These are phyloP conservation scores for Mormyrus iriodes DNA, from an alignment of 2,113 vertebrate species.

Conservation along the genomic window DNA sequence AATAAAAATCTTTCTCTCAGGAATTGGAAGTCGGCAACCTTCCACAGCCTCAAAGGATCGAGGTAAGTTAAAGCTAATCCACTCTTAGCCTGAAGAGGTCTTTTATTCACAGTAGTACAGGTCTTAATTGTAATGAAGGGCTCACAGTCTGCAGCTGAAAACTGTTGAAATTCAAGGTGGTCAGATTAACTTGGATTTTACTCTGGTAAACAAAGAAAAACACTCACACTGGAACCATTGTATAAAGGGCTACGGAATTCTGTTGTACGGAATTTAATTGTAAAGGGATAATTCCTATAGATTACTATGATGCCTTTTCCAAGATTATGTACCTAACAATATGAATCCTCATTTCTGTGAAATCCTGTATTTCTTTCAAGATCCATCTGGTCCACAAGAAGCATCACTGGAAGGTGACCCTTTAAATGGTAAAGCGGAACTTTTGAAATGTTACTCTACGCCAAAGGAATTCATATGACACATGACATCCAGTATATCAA, in stretches of 20 bases:
- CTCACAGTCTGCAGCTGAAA: conserved; percentile 24
- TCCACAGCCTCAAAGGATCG: conserved; percentile 45
- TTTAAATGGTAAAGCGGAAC: conserved; percentile 33
- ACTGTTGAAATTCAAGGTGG: conserved; percentile 4
- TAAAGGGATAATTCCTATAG: neutral
- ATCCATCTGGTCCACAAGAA: conserved; percentile 33
- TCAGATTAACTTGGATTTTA: neutral
- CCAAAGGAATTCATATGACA: neutral
- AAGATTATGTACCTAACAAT: neutral
- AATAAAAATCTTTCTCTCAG: conserved; percentile 36
- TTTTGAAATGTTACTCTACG: neutral
- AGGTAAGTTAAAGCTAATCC: conserved; percentile 50
- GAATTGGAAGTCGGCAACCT: conserved; percentile 44
- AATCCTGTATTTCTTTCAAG: conserved; percentile 33
- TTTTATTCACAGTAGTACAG: conserved; percentile 20
- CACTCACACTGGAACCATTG: neutral
- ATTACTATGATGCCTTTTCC: neutral
- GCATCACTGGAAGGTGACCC: conserved; percentile 27
- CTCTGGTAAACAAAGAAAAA: neutral
- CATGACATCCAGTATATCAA: neutral
- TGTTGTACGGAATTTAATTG: neutral
- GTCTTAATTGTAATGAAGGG: conserved; percentile 27
- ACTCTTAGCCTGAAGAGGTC: conserved; percentile 27
- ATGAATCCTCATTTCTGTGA: neutral
- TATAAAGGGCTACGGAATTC: neutral